Conservation (phyloP, 2,113 vertebrate genomes). For the Mionectes macconnelli region DNA sequence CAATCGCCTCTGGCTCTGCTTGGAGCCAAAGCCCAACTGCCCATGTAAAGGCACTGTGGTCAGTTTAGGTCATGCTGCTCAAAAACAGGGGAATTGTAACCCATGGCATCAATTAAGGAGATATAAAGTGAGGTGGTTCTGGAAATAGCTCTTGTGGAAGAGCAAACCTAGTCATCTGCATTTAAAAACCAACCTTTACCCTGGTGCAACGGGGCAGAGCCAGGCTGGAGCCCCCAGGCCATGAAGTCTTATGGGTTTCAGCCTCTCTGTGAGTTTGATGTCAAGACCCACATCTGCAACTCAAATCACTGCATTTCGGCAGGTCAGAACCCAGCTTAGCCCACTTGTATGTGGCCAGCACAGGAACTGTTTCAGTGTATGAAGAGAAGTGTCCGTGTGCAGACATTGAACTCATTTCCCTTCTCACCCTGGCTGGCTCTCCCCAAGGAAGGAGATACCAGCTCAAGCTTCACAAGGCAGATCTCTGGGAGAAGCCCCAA, state of each 20-base stretch:
- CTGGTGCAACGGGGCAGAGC: neutral
- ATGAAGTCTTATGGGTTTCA: neutral
- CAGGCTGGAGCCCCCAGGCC: neutral
- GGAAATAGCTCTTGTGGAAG: neutral
- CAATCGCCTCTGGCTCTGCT: accelerated
- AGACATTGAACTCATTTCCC: neutral
- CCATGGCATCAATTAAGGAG: neutral
- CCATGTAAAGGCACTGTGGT: neutral
- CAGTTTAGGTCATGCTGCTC: neutral
- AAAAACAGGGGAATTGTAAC: neutral
- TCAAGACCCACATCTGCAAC: neutral
- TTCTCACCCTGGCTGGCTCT: neutral
- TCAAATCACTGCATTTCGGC: neutral
- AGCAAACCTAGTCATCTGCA: neutral
- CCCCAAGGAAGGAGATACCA: neutral
- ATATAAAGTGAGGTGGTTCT: neutral
- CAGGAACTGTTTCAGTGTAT: neutral
- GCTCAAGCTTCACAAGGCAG: neutral
- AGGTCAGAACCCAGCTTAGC: neutral
- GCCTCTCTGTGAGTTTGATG: neutral
- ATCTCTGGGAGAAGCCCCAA: neutral
- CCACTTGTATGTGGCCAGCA: neutral
- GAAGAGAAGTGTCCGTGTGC: neutral
- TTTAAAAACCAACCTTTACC: neutral
- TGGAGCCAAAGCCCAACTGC: neutral